Evolutionary conservation across 2,113 vertebrate species (phyloP).

Genomic region (Embiotoca jacksoni): DNA sequence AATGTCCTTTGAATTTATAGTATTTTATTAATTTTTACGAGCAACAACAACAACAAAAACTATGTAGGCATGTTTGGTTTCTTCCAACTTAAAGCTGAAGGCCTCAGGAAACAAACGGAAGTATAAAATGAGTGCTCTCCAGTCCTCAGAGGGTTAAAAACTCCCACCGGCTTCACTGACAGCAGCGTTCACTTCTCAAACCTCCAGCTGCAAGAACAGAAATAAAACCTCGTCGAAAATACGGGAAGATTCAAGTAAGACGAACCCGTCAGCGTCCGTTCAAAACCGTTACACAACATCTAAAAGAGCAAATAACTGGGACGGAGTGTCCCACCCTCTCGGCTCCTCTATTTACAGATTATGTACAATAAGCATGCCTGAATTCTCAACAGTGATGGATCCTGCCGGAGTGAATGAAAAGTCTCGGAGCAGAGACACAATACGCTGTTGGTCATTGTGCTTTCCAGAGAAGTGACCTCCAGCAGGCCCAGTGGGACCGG

Average conservation of each 20-base stretch:
- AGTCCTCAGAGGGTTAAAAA: not conserved
- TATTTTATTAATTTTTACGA: not conserved
- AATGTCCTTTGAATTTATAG: not conserved
- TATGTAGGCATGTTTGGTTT: not conserved
- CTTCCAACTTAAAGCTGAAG: not conserved
- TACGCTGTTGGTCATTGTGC: not conserved
- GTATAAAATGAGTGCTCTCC: not conserved
- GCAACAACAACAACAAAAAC: not conserved
- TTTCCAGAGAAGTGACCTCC: not conserved
- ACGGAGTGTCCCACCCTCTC: not conserved
- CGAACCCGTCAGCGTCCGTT: constrained; percentile 8
- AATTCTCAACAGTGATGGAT: not conserved
- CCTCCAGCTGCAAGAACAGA: constrained; percentile 15
- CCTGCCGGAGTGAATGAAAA: not conserved
- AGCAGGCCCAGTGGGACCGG: not conserved
- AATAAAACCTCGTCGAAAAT: constrained; percentile 17
- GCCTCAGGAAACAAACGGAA: not conserved
- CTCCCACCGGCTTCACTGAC: not conserved
- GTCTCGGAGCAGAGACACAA: not conserved
- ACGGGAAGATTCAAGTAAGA: constrained; percentile 23
- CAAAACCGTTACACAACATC: constrained; percentile 29
- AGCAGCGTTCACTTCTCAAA: constrained; percentile 8
- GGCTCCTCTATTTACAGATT: constrained; percentile 22
- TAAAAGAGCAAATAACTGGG: constrained; percentile 19
- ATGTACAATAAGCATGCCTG: constrained; percentile 42